Percentiles rank a stretch among this genome's conserved stretches.
These are phyloP conservation scores for Sinocyclocheilus anshuiensis DNA, from an alignment of 2,113 vertebrate genomes.

Conservation along the genomic window DNA sequence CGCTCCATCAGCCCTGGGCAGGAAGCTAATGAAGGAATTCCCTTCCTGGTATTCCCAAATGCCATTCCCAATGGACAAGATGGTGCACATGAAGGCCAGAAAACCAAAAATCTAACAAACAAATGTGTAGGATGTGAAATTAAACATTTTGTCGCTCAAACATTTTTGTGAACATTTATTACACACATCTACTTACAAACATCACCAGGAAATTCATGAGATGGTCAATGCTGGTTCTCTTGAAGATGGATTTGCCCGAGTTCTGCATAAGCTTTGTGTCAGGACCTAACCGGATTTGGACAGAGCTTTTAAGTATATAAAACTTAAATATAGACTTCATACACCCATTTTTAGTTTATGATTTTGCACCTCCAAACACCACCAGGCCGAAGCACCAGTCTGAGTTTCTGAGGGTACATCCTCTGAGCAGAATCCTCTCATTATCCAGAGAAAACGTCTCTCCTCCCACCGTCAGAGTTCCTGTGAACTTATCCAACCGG, in stretches of 20 bases:
- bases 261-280: slow-evolving; percentile 98
- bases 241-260: slow-evolving; percentile 86
- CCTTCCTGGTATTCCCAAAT: slow-evolving; percentile 86
- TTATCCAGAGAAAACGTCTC: slow-evolving; percentile 82
- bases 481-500: slow-evolving; percentile 87
- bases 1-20: slow-evolving; percentile 78
- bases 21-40: slow-evolving; percentile 80
- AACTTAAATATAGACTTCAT: background rate
- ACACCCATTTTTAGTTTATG: background rate
- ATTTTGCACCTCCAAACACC: slow-evolving; percentile 84
- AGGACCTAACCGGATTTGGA: slow-evolving; percentile 74
- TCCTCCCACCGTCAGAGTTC: slow-evolving; percentile 77
- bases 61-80: slow-evolving; percentile 84
- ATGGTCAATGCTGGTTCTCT: slow-evolving; percentile 86
- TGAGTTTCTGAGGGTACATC: slow-evolving; percentile 91
- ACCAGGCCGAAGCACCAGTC: slow-evolving; percentile 96
- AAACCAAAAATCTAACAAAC: slow-evolving; percentile 85
- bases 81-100: slow-evolving; percentile 83
- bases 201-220: slow-evolving; percentile 91
- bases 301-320: background rate
- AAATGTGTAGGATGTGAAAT: background rate
- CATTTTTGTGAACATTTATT: background rate
- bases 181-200: slow-evolving; percentile 75
- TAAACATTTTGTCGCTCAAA: background rate
- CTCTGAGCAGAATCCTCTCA: slow-evolving; percentile 88